phyloP scores from a whole-genome alignment of 2,888 invertebrate species.

The Apamea epomidion region DNA sequence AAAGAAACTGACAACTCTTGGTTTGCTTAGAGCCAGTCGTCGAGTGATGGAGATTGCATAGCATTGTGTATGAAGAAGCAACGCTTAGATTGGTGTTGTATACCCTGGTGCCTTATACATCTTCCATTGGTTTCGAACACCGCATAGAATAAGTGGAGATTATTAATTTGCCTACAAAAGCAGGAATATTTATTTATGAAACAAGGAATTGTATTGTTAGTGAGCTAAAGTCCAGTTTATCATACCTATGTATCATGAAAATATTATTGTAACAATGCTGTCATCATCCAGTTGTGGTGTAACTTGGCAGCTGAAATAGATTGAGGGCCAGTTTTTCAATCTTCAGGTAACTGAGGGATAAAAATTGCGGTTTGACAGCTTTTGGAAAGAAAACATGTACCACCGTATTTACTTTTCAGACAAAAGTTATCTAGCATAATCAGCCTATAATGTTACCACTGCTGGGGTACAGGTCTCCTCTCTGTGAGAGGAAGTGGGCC shows the following conservation, averaged over 20 bases:
- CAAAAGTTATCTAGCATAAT: not conserved
- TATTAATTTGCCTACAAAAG: conserved; percentile 66
- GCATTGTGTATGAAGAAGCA: conserved; percentile 1
- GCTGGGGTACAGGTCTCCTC: not conserved
- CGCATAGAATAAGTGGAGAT: conserved; percentile 61
- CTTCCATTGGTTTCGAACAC: conserved; percentile 74
- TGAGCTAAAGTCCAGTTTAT: conserved; percentile 38
- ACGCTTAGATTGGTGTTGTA: conserved; percentile 56
- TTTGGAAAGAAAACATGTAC: not conserved
- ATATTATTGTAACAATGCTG: conserved; percentile 12
- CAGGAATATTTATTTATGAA: conserved; percentile 43
- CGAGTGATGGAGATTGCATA: not conserved
- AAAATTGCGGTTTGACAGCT: not conserved
- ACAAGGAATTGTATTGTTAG: conserved; percentile 33
- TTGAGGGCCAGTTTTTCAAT: not conserved
- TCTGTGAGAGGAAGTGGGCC: not conserved
- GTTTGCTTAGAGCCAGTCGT: not conserved
- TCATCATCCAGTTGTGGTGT: not conserved
- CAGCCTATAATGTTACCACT: not conserved
- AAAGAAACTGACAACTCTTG: not conserved
- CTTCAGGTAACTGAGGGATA: not conserved
- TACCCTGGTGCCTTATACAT: conserved; percentile 83
- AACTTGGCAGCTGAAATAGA: not conserved
- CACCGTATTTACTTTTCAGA: not conserved
- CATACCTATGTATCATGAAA: conserved; percentile 9